Percentiles rank a stretch among this genome's conserved stretches.
phyloP scores from a whole-genome alignment of 2,888 invertebrate species.

The Drosophila nigricruria region DNA sequence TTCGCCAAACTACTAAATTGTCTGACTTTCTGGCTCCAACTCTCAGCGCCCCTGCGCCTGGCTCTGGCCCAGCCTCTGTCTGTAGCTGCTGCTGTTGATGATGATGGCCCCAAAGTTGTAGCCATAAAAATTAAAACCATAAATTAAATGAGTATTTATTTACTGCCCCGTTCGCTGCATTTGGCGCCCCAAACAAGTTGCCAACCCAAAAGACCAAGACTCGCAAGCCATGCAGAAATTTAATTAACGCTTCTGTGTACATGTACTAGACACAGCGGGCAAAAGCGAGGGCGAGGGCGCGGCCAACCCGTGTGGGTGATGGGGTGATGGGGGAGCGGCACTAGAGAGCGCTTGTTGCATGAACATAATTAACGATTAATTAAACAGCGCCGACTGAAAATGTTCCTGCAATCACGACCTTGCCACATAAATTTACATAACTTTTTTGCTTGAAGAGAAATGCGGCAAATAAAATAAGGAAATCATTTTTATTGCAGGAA shows the following conservation, averaged over 20 bases:
- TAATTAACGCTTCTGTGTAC: slow-evolving; percentile 80
- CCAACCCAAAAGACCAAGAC: slow-evolving; percentile 37
- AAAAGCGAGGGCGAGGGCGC: slow-evolving; percentile 62
- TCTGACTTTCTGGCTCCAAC: slow-evolving; percentile 52
- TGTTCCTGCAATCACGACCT: slow-evolving; percentile 39
- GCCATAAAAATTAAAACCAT: slow-evolving; percentile 81
- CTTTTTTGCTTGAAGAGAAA: not conserved
- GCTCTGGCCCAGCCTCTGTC: too few relatives aligned
- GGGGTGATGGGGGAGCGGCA: slow-evolving; percentile 25
- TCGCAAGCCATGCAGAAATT: slow-evolving; percentile 70
- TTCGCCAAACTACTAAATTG: slow-evolving; percentile 79
- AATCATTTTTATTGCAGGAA: not conserved
- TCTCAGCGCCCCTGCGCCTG: slow-evolving; percentile 7
- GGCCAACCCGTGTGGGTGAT: slow-evolving; percentile 7
- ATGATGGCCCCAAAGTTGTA: slow-evolving; percentile 72
- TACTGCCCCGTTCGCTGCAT: slow-evolving; percentile 69
- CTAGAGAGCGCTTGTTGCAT: slow-evolving; percentile 49
- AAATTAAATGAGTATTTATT: slow-evolving; percentile 81
- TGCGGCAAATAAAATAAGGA: not conserved
- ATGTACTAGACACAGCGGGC: slow-evolving; percentile 75
- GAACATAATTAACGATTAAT: slow-evolving; percentile 78
- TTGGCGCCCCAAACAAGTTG: slow-evolving; percentile 43
- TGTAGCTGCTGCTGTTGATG: slow-evolving; percentile 37
- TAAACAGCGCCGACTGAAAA: slow-evolving; percentile 52
- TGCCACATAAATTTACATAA: slow-evolving; percentile 48